Percentiles rank a stretch among this genome's conserved stretches.
phyloP scores from a whole-genome alignment of 1,140 invertebrate species.

The Conus ventricosus region DNA sequence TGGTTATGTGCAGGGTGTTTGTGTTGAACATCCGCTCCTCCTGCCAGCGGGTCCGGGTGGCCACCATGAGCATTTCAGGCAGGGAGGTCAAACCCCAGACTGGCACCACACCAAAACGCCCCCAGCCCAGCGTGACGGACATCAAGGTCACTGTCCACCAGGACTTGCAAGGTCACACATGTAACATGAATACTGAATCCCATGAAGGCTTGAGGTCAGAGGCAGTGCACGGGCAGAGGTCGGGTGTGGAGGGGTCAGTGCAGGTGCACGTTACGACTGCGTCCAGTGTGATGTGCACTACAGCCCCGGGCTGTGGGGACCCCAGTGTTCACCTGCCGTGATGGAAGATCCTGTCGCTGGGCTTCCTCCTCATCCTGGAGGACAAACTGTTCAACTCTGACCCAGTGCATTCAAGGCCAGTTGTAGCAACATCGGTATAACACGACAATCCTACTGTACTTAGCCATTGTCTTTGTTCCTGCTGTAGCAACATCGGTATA shows the following conservation, averaged over 20 bases:
- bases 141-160: background rate
- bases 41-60: slow-evolving; percentile 23
- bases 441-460: too few relatives aligned
- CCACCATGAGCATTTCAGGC: slow-evolving; percentile 32
- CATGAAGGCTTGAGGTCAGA: too few relatives aligned
- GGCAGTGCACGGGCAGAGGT: background rate
- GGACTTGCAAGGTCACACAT: too few relatives aligned
- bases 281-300: background rate
- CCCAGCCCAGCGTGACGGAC: background rate
- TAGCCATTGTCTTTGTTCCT: too few relatives aligned
- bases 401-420: too few relatives aligned
- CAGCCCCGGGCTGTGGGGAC: background rate
- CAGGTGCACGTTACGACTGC: background rate
- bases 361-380: too few relatives aligned
- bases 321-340: background rate
- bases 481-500: too few relatives aligned
- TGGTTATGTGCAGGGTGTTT: slow-evolving; percentile 7
- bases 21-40: slow-evolving; percentile 1
- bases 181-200: too few relatives aligned
- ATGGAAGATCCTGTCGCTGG: background rate
- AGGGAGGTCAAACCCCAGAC: background rate
- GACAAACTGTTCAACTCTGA: too few relatives aligned
- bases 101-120: background rate
- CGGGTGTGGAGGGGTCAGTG: background rate
- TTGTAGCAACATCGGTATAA: too few relatives aligned